Evolutionary conservation across 1,140 invertebrate genomes (phyloP).

Genomic region (Coptotermes formosanus): DNA sequence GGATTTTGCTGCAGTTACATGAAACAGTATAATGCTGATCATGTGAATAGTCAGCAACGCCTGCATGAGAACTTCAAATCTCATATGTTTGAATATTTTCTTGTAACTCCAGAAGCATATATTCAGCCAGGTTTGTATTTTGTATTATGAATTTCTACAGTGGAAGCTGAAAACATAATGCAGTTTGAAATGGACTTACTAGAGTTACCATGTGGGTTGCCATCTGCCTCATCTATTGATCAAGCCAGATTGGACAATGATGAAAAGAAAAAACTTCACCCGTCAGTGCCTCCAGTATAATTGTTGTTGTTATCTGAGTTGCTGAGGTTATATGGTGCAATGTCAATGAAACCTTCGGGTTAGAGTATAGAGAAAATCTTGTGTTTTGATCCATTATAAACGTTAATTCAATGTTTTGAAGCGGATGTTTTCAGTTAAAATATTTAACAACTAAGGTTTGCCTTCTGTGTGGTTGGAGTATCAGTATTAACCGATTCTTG

Average conservation of each 20-base stretch:
- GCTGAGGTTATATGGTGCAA: background rate
- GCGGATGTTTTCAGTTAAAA: no score
- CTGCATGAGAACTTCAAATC: no score
- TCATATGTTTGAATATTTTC: no score
- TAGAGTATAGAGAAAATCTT: background rate
- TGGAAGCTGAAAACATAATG: conserved; percentile 77
- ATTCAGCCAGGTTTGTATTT: conserved; percentile 19
- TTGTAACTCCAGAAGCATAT: no score
- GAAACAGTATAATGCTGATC: no score
- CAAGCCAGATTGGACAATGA: conserved; percentile 61
- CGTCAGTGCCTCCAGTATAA: conserved; percentile 39
- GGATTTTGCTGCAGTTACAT: no score
- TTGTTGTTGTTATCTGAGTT: background rate
- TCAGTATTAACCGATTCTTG: no score
- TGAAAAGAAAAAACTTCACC: conserved; percentile 66
- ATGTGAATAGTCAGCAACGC: no score
- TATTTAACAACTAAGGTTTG: no score
- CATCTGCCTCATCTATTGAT: conserved; percentile 65
- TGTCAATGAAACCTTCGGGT: background rate
- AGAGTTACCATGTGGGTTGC: conserved; percentile 66
- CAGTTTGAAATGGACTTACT: conserved; percentile 66
- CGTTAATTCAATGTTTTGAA: no score
- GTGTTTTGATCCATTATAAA: background rate
- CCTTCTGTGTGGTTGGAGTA: no score
- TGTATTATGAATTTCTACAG: conserved; percentile 46